Evolutionary conservation across 1,140 invertebrate species (phyloP), one percentile per base, ranked within the genome.

Genomic region (Lordiphosa clarofinis): DNA sequence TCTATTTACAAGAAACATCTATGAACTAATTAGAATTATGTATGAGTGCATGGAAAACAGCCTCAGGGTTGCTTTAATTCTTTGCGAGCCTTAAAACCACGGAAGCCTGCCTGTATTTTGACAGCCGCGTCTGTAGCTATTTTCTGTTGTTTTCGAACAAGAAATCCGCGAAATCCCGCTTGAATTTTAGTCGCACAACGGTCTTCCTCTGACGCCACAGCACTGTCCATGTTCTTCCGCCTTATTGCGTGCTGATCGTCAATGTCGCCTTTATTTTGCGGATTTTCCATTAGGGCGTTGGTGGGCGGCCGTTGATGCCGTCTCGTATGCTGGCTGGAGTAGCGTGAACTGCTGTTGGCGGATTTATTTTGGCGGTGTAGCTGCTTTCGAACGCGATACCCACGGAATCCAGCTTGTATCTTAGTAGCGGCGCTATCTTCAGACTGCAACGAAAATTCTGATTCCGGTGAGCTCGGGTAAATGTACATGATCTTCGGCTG

Each of bases 181-280:
- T 95, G 94, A 59, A 95, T 95, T 88, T 94, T 94, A 1, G 93
- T 92, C 0, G 94, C 94, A 19, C 92, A 93, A 44, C 91, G 91
- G 72, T 94, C 92, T 69, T 92, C 91, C 15, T 92, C 64, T 4
- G 62, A 65, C 24, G 53, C 63, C 11, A 43, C 39, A 4, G 49
- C 58, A 48, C 36, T 47, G 33, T 60, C 49, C 12, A 28, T 33
- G 24, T 35, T 82, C 35, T 35, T 24, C 42, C 38, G 36, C 12
- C 37, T 50, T 28, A 50, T 40, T 50, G 13, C 46, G 42, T 38
- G 56, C 60, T 36, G 38, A 13, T 53, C 73, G 15, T 56, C 38
- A 11, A 31, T 40, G 8, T 39, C 46, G 33, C 43, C 24, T 5
- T 31, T 3, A 15, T 73, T 64, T 19, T 37, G 58, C 43, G 74